These are phyloP conservation scores for Scalopus aquaticus DNA, from an alignment of 2,113 vertebrate species.

Conservation along the genomic window DNA sequence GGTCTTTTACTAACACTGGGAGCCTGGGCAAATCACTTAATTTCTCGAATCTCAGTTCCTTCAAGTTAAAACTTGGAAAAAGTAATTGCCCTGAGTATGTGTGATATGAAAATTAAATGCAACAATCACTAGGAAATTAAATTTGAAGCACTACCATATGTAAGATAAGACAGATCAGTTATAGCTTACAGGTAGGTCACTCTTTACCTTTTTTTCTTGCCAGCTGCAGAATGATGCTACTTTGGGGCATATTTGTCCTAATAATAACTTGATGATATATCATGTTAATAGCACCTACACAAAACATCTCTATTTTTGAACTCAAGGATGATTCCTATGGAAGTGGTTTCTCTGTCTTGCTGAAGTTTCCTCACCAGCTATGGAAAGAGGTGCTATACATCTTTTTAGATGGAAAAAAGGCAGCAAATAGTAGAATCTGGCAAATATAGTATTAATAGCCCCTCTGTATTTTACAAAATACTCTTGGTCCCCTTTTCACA, in stretches of 20 bases:
- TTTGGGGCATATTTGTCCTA: neutral
- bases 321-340: neutral
- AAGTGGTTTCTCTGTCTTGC: neutral
- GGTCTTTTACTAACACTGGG: neutral
- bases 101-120: slow-evolving; percentile 8
- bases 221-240: neutral
- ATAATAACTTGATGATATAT: neutral
- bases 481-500: neutral
- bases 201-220: neutral
- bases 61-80: neutral
- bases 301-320: slow-evolving; percentile 39
- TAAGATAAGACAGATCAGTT: too few species aligned
- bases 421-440: neutral
- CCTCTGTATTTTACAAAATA: neutral
- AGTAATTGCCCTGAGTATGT: neutral
- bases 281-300: slow-evolving; percentile 36
- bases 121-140: neutral
- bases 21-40: neutral
- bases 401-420: neutral
- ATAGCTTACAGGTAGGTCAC: neutral
- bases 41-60: neutral
- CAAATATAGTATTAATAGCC: neutral
- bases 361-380: neutral
- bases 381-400: neutral
- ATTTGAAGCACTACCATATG: neutral